These are phyloP conservation scores for Calyptomena viridis DNA, from an alignment of 2,113 vertebrate genomes.

Conservation along the genomic window DNA sequence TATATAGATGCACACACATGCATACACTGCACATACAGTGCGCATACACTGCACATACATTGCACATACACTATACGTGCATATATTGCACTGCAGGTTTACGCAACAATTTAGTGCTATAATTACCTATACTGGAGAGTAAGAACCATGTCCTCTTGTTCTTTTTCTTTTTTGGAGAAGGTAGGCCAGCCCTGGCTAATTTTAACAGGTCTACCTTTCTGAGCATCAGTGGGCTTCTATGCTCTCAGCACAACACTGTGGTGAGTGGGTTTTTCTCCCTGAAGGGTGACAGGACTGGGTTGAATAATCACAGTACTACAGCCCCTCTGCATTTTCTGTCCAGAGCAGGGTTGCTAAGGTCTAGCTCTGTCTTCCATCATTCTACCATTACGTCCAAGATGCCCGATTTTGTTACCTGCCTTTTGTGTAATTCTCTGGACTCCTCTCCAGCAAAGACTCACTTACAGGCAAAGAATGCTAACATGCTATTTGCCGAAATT, in stretches of 20 bases:
- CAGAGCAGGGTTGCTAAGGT: not conserved
- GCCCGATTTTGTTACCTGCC: not conserved
- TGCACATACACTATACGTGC: too few relatives aligned
- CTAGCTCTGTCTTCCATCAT: not conserved
- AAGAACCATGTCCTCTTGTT: not conserved
- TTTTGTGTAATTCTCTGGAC: not conserved
- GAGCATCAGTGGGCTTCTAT: not conserved
- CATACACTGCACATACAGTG: not conserved
- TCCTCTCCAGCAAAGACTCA: not conserved
- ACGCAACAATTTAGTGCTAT: not conserved
- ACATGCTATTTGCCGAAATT: constrained; percentile 19
- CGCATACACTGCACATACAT: not conserved
- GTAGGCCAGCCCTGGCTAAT: not conserved
- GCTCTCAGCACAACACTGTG: not conserved
- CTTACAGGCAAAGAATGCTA: not conserved
- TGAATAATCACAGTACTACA: not conserved
- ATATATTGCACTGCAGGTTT: too few relatives aligned
- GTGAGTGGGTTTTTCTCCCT: not conserved
- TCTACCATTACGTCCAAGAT: not conserved
- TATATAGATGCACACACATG: not conserved
- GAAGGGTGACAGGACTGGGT: not conserved
- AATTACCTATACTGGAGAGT: not conserved
- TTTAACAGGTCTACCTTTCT: not conserved
- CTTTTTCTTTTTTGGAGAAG: not conserved
- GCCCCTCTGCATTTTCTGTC: not conserved